Evolutionary conservation across 2,797 vertebrate genomes (phyloP).

Genomic region (Loriculus beryllinus): DNA sequence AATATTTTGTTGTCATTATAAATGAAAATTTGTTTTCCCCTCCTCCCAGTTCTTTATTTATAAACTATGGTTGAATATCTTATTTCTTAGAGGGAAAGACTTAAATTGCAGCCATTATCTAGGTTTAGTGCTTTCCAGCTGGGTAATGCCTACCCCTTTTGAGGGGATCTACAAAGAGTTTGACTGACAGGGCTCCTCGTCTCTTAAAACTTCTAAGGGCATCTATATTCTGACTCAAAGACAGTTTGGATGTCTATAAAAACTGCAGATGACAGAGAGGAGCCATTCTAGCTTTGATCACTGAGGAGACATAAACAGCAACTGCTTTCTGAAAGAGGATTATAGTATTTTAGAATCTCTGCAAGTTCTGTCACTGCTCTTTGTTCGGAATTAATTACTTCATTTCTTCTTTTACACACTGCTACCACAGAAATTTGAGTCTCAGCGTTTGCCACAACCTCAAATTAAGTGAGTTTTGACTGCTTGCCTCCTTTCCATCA

Average conservation of each 20-base stretch:
- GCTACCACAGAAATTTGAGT: neutral
- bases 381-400: conserved; percentile 35
- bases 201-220: neutral
- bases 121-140: neutral
- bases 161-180: neutral
- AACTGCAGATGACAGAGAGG: neutral
- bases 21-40: neutral
- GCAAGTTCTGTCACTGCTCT: neutral
- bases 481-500: neutral
- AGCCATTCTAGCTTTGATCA: conserved; percentile 44
- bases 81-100: neutral
- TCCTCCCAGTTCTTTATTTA: neutral
- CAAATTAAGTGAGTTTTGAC: neutral
- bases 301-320: conserved; percentile 24
- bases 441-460: neutral
- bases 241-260: neutral
- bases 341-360: conserved; percentile 23
- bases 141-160: neutral
- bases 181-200: neutral
- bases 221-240: neutral
- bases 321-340: conserved; percentile 17
- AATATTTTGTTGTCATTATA: neutral
- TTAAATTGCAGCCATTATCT: neutral
- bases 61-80: neutral
- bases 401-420: neutral